Percentiles rank a stretch among this genome's conserved stretches.
These are phyloP conservation scores for Epirrita christyi DNA, from an alignment of 2,888 invertebrate species.

Conservation along the genomic window DNA sequence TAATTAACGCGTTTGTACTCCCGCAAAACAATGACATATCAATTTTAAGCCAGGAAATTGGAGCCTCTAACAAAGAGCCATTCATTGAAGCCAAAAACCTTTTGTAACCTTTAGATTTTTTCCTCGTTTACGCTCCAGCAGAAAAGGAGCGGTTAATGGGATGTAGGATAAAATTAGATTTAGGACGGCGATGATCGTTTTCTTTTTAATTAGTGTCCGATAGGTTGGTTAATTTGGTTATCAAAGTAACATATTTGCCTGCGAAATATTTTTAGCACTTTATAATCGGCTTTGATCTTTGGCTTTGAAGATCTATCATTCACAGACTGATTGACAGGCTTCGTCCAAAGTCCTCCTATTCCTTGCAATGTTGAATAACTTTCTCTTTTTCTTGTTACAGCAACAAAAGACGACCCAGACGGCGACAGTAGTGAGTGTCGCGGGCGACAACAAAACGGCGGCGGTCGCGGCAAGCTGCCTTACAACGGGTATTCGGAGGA, in stretches of 20 bases:
- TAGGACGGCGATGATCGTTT: constrained; percentile 19
- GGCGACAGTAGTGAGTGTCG: constrained; percentile 75
- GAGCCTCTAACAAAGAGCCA: constrained; percentile 34
- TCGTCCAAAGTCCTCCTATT: background rate
- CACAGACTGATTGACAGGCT: too few species aligned
- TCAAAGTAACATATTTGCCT: too few species aligned
- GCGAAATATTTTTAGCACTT: constrained; percentile 25
- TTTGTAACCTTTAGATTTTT: constrained; percentile 31
- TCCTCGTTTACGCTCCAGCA: constrained; percentile 32
- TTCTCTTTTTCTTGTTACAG: constrained; percentile 84
- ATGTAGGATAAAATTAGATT: constrained; percentile 32
- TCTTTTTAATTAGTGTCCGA: constrained; percentile 9
- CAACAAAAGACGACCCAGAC: constrained; percentile 96
- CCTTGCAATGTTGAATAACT: background rate
- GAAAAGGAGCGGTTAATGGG: constrained; percentile 34
- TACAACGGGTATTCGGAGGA: constrained; percentile 98
- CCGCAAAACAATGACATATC: constrained; percentile 40
- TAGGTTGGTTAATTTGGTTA: background rate
- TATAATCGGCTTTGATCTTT: too few species aligned
- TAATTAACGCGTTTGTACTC: constrained; percentile 44
- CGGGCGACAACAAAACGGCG: constrained; percentile 85
- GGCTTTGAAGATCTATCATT: too few species aligned
- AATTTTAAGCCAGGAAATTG: constrained; percentile 39
- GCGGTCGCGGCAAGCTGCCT: constrained; percentile 91
- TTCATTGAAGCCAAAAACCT: constrained; percentile 35